Conservation (phyloP, 2,888 invertebrate species). For the Campaea margaritaria region DNA sequence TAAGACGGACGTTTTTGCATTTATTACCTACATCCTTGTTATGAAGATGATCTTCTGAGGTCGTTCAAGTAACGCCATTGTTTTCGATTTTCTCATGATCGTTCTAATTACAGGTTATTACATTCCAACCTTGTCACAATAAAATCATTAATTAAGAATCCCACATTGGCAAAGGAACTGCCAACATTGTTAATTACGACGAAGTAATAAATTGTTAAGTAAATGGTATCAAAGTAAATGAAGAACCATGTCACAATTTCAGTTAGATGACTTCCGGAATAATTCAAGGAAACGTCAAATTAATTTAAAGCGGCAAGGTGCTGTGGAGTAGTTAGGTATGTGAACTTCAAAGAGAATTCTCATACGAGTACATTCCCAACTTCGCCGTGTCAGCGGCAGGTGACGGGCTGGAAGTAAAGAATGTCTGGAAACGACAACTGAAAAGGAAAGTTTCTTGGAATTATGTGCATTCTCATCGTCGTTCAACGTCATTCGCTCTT, state of each 20-base stretch:
- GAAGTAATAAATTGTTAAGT: background rate
- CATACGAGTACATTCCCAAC: slow-evolving; percentile 24
- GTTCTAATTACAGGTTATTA: background rate
- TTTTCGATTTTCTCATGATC: slow-evolving; percentile 14
- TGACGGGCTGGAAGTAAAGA: slow-evolving; percentile 23
- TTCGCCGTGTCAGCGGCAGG: slow-evolving; percentile 43
- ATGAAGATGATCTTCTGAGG: slow-evolving; percentile 1
- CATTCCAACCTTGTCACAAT: slow-evolving; percentile 1
- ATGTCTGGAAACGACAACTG: slow-evolving; percentile 15
- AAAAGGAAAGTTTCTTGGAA: background rate
- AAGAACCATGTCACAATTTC: slow-evolving; percentile 3
- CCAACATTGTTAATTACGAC: background rate
- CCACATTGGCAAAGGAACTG: background rate
- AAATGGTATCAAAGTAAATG: background rate
- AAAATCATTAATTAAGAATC: background rate
- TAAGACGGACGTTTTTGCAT: background rate
- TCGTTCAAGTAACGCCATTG: slow-evolving; percentile 3
- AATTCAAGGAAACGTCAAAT: background rate
- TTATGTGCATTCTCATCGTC: background rate
- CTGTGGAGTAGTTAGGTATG: slow-evolving; percentile 35
- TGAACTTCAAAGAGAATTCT: slow-evolving; percentile 31
- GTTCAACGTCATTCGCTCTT: no score
- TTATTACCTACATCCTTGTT: background rate
- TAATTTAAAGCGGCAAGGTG: slow-evolving; percentile 21
- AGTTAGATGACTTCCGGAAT: background rate